Evolutionary conservation across 2,888 invertebrate species (phyloP).

Genomic region (Pammene aurita): DNA sequence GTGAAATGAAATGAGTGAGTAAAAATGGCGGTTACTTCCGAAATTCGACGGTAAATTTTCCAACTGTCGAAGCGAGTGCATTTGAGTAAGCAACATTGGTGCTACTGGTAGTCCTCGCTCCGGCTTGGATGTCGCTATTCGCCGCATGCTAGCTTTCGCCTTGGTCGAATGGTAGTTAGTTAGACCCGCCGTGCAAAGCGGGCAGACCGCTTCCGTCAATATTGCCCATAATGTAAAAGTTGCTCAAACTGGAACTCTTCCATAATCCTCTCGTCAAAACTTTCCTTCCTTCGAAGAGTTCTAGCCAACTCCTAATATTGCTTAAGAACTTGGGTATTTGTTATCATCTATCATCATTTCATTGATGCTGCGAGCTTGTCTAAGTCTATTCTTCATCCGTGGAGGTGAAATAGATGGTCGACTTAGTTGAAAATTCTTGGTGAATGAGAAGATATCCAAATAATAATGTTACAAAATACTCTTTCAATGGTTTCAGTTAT

Average conservation of each 20-base stretch:
- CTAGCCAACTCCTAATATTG: conserved; percentile 46
- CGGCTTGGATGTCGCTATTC: conserved; percentile 53
- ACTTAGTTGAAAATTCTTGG: background rate
- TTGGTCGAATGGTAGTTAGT: conserved; percentile 51
- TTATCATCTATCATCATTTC: conserved; percentile 3
- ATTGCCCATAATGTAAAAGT: conserved; percentile 70
- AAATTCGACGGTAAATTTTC: conserved; percentile 76
- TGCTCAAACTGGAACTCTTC: conserved; percentile 66
- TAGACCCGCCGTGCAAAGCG: conserved; percentile 55
- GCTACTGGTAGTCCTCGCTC: conserved; percentile 54
- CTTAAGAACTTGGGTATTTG: background rate
- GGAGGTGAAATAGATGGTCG: background rate
- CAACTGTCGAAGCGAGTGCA: conserved; percentile 66
- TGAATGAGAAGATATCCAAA: background rate
- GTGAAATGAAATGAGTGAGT: conserved; percentile 61
- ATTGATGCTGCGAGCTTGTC: background rate
- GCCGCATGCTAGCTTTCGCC: conserved; percentile 72
- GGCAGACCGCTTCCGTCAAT: conserved; percentile 61
- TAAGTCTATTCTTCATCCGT: background rate
- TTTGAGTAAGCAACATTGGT: conserved; percentile 50
- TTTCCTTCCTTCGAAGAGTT: conserved; percentile 57
- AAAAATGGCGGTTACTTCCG: conserved; percentile 70
- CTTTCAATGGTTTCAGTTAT: background rate
- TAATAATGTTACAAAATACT: background rate
- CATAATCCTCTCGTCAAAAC: conserved; percentile 63